Evolutionary conservation across 2,888 invertebrate species (phyloP).

Genomic region (Euclidia mi): DNA sequence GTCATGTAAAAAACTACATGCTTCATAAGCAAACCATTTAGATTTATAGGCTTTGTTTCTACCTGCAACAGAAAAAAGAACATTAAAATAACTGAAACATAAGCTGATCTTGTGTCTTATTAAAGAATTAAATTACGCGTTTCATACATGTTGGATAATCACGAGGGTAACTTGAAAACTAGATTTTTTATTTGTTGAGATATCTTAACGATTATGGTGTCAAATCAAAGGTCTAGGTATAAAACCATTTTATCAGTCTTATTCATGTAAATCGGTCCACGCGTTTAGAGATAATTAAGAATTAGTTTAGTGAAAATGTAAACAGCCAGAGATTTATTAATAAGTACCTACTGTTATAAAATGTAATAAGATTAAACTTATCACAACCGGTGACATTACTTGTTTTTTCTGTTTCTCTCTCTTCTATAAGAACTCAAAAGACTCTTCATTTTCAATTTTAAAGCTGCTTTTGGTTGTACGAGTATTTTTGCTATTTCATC

Average conservation of each 20-base stretch:
- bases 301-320: conserved; percentile 20
- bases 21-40: conserved; percentile 35
- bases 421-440: conserved; percentile 28
- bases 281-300: conserved; percentile 31
- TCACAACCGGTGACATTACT: conserved; percentile 23
- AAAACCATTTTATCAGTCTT: conserved; percentile 34
- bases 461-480: conserved; percentile 24
- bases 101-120: conserved; percentile 25
- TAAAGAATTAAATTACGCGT: conserved; percentile 14
- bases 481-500: conserved; percentile 19
- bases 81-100: conserved; percentile 23
- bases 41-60: conserved; percentile 27
- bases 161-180: conserved; percentile 30
- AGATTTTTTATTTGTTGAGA: conserved; percentile 35
- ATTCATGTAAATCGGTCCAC: conserved; percentile 33
- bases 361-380: conserved; percentile 25
- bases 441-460: conserved; percentile 25
- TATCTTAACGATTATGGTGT: conserved; percentile 32
- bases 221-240: conserved; percentile 38
- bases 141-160: conserved; percentile 19
- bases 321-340: conserved; percentile 20
- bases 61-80: conserved; percentile 25
- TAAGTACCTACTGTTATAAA: conserved; percentile 25
- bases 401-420: conserved; percentile 29
- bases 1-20: conserved; percentile 38